These are phyloP conservation scores for Heliornis fulica DNA, from an alignment of 2,113 vertebrate species.

Conservation along the genomic window DNA sequence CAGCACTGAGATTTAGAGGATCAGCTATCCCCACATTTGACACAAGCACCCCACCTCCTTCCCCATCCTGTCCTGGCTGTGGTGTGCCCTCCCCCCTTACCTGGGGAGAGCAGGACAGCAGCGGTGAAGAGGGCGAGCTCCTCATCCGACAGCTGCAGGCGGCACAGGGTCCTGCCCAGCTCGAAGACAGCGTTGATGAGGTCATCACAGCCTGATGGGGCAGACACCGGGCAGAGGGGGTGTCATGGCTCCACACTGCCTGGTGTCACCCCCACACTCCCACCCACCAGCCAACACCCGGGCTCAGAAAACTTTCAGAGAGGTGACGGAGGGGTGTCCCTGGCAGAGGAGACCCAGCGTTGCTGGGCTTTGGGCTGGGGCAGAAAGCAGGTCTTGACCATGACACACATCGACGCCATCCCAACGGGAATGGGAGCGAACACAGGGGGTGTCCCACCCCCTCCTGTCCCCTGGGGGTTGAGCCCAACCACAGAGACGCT, in stretches of 20 bases:
- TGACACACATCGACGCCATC: accelerated
- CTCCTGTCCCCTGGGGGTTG: neutral
- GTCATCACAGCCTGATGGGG: constrained; percentile 84
- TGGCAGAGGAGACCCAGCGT: neutral
- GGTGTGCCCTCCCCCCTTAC: neutral
- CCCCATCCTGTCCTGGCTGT: neutral
- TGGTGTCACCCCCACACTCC: neutral
- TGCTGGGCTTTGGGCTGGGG: neutral
- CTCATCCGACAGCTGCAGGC: constrained; percentile 85
- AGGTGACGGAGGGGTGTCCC: accelerated
- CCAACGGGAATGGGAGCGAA: accelerated
- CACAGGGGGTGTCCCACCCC: accelerated
- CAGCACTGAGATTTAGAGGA: neutral
- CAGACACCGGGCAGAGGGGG: neutral
- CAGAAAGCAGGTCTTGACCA: accelerated
- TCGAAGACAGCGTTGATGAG: constrained; percentile 83
- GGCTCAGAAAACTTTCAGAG: neutral
- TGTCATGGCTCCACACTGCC: accelerated
- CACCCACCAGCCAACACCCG: accelerated
- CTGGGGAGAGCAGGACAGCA: constrained; percentile 85
- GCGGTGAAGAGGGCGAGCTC: constrained; percentile 89
- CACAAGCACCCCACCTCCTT: neutral
- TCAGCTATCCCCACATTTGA: neutral
- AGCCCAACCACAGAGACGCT: neutral
- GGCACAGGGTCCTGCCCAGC: constrained; percentile 83